A percentile compares a stretch with the other conserved stretches of the same genome.
phyloP scores from a whole-genome alignment of 2,113 vertebrate genomes.

The Tachysurus vachellii region DNA sequence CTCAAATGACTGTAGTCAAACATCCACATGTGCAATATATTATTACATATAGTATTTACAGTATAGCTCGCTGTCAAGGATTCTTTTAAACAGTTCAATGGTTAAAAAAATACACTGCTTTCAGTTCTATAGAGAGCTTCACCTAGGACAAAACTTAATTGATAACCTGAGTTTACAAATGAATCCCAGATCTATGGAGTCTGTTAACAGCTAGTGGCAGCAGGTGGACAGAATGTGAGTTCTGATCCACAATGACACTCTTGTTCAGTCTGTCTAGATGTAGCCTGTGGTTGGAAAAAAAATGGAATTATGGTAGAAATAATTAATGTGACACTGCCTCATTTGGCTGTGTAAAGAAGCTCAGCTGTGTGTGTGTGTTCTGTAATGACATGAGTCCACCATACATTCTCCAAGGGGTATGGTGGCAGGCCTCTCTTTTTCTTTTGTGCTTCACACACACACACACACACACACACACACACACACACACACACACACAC shows the following conservation, averaged over 20 bases:
- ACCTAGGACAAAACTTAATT: background rate
- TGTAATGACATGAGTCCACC: constrained; percentile 12
- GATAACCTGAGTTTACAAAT: background rate
- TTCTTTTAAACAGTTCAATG: background rate
- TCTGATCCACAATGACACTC: constrained; percentile 7
- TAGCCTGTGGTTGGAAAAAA: constrained; percentile 12
- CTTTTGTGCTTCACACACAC: background rate
- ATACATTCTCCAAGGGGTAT: constrained; percentile 30
- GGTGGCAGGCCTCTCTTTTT: constrained; percentile 5
- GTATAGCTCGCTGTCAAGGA: background rate
- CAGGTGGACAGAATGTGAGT: constrained; percentile 12
- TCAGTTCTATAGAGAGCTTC: background rate
- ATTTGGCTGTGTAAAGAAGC: constrained; percentile 36
- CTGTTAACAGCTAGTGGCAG: constrained; percentile 3
- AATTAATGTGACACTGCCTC: constrained; percentile 39
- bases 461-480: background rate
- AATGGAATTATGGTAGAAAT: constrained; percentile 22
- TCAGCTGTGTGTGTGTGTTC: constrained; percentile 26
- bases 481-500: background rate
- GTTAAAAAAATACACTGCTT: background rate
- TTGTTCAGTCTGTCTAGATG: background rate
- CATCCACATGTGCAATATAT: no score
- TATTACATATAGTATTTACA: background rate
- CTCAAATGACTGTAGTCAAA: no score
- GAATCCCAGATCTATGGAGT: background rate